Evolutionary conservation across 2,888 invertebrate species (phyloP).

Genomic region (Fragum fragum): DNA sequence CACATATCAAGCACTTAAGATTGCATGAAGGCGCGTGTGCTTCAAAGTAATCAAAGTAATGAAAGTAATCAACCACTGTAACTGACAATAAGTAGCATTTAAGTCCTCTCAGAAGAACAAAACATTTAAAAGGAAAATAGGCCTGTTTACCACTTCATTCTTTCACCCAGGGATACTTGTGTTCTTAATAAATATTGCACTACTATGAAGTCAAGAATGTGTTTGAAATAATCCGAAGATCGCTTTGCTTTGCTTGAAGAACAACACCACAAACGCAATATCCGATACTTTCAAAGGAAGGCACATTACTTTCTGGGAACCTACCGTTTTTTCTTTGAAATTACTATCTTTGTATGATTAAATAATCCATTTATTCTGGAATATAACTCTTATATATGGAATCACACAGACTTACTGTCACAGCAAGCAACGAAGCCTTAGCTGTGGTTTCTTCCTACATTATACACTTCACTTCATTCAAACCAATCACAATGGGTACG

Average conservation of each 20-base stretch:
- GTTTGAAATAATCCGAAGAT: neutral
- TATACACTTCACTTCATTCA: constrained; percentile 9
- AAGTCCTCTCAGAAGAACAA: neutral
- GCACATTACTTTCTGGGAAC: neutral
- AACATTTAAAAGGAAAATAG: neutral
- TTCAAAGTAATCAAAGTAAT: neutral
- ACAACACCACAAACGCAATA: neutral
- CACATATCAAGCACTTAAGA: neutral
- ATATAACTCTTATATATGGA: too few relatives aligned
- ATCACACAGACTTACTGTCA: neutral
- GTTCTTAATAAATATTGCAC: neutral
- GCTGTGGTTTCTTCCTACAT: neutral
- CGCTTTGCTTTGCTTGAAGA: neutral
- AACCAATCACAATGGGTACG: constrained; percentile 20
- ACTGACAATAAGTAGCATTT: neutral
- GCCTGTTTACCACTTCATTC: neutral
- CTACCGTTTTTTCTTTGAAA: too few relatives aligned
- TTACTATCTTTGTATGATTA: too few relatives aligned
- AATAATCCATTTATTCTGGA: too few relatives aligned
- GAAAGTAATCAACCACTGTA: neutral
- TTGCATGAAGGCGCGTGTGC: neutral
- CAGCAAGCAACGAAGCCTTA: neutral
- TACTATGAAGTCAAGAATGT: neutral
- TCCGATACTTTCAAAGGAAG: constrained; percentile 2
- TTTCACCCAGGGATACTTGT: neutral